Conservation (phyloP, 1,140 invertebrate species). For the Bradysia coprophila region DNA sequence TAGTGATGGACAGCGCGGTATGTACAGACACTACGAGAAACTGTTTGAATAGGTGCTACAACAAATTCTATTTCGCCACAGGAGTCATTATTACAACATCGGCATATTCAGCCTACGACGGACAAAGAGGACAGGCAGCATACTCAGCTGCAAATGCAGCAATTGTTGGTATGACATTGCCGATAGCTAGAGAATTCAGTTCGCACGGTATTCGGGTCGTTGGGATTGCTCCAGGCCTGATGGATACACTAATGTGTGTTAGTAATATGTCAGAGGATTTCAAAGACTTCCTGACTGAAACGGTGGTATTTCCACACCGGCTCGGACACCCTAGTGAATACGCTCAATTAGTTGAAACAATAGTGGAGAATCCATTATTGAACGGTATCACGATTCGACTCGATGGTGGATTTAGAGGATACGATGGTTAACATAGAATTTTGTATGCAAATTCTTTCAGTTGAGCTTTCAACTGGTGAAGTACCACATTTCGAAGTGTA, state of each 20-base stretch:
- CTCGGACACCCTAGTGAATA: constrained; percentile 80
- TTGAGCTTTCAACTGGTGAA: too few relatives aligned
- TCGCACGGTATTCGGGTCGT: constrained; percentile 55
- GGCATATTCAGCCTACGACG: constrained; percentile 89
- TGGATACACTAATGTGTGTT: constrained; percentile 80
- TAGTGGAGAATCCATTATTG: constrained; percentile 80
- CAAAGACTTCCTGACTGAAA: constrained; percentile 47
- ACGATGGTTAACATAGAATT: too few relatives aligned
- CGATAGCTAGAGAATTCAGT: constrained; percentile 76
- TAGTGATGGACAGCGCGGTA: constrained; percentile 66
- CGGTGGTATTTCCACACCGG: constrained; percentile 72
- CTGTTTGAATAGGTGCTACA: too few relatives aligned
- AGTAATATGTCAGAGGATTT: constrained; percentile 83
- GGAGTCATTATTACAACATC: constrained; percentile 93
- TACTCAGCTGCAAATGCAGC: constrained; percentile 84
- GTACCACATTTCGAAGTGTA: too few relatives aligned
- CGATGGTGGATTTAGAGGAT: constrained; percentile 77
- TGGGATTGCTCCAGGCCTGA: constrained; percentile 84
- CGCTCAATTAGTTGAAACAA: constrained; percentile 67
- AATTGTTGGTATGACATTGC: constrained; percentile 83
- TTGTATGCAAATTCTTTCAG: too few relatives aligned
- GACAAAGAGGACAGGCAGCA: constrained; percentile 88
- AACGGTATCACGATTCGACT: constrained; percentile 90
- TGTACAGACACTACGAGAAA: too few relatives aligned
- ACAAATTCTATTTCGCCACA: too few relatives aligned